Evolutionary conservation across 2,888 invertebrate species (phyloP), one percentile per base, ranked within the genome.

Genomic region (Melieria picta): DNA sequence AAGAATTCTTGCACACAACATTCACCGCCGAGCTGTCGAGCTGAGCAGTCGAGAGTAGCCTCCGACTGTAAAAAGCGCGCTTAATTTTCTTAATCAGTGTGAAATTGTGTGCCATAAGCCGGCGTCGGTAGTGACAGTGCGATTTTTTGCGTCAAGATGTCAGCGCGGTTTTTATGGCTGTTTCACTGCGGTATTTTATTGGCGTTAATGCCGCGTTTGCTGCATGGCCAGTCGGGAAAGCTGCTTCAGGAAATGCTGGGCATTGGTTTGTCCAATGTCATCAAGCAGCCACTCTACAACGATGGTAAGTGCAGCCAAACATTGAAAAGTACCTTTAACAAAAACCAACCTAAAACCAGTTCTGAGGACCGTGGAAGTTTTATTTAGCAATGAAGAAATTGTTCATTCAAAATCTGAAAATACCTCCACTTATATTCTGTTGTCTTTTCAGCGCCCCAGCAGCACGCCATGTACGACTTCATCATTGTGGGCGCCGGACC

Each of bases 401-500:
- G 1, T 30, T 1, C 30, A 30, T 30, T 30, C 0, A 2, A 30
- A 30, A 30, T n/a, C 10, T 57, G 5, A 57, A n/a, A 7, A 57
- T 30, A 57, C 5, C n/a, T 30, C 42, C 5, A 7, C 58, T 58
- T 30, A n/a, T 65, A 10, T 55, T 61, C 4, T 30, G 55, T 5
- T 13, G 11, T 62, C 16, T 50, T 77, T 93, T 93, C 82, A 98
- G 96, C 84, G 90, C 96, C 81, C 89, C 91, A 63, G 78, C 88
- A 80, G 77, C 87, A 81, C 74, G 89, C 90, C 0, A 89, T 90
- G 47, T 95, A 94, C 80, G 94, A 96, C 84, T 96, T 95, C 81
- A 93, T 96, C 75, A 89, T 95, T 60, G 91, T 96, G 10, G 96
- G 96, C 5, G 93, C 92, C 1, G 96, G 96, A 46, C 95, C 96